Conservation (phyloP, 1,140 invertebrate genomes). For the Mesaphorura yosii region DNA sequence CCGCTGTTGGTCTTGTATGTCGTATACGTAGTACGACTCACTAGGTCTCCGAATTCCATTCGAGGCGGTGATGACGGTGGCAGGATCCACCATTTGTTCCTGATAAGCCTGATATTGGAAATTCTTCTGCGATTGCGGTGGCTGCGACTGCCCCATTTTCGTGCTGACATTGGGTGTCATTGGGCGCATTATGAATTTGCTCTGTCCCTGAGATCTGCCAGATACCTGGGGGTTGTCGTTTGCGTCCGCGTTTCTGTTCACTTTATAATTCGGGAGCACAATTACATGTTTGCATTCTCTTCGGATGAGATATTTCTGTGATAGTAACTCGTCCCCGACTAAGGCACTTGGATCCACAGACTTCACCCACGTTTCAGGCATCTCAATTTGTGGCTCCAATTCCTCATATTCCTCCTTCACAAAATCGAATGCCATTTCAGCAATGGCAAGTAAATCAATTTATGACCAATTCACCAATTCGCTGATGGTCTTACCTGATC, state of each 20-base stretch:
- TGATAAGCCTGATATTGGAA: too few relatives aligned
- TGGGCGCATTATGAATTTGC: background rate
- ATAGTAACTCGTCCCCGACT: conserved; percentile 25
- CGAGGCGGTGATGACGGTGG: too few relatives aligned
- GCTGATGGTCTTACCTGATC: too few relatives aligned
- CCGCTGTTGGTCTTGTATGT: too few relatives aligned
- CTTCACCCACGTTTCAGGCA: conserved; percentile 19
- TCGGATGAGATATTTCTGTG: conserved; percentile 17
- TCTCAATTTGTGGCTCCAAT: conserved; percentile 27
- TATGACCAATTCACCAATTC: conserved; percentile 22
- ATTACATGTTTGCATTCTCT: too few relatives aligned
- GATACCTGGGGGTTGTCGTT: too few relatives aligned
- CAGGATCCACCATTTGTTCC: too few relatives aligned
- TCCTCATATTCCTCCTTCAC: conserved; percentile 22
- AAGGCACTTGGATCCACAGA: conserved; percentile 4
- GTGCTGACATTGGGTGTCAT: background rate
- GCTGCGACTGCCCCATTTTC: too few relatives aligned
- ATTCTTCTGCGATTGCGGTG: too few relatives aligned
- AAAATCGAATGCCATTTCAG: conserved; percentile 5
- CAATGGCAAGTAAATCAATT: background rate
- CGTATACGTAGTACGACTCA: too few relatives aligned
- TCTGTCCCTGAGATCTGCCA: background rate
- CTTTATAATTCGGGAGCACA: background rate
- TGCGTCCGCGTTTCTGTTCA: too few relatives aligned
- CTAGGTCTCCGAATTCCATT: too few relatives aligned